phyloP scores from a whole-genome alignment of 1,140 invertebrate species.

The Fopius arisanus region DNA sequence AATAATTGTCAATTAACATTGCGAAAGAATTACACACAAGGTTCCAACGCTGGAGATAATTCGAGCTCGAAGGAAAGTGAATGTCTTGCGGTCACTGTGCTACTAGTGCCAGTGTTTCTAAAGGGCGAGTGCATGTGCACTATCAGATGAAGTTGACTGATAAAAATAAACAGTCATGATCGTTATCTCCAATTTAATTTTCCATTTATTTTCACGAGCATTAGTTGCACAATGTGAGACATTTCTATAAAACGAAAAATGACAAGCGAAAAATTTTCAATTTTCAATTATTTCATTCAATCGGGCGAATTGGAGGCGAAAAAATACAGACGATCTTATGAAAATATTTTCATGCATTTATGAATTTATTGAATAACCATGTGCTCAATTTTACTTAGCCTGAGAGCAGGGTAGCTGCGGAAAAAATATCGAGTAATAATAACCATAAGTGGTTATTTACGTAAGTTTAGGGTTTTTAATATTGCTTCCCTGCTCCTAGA shows the following conservation, averaged over 20 bases:
- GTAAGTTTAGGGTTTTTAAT: too few relatives aligned
- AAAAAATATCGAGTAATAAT: too few relatives aligned
- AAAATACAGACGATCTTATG: too few relatives aligned
- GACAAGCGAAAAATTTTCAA: not conserved
- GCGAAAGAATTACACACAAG: constrained; percentile 9
- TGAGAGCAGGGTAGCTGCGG: too few relatives aligned
- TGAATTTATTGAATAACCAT: too few relatives aligned
- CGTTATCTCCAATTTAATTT: not conserved
- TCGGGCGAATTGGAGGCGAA: too few relatives aligned
- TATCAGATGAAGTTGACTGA: constrained; percentile 11
- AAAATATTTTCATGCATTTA: too few relatives aligned
- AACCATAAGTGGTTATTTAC: too few relatives aligned
- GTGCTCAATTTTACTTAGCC: too few relatives aligned
- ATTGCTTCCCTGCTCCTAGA: too few relatives aligned
- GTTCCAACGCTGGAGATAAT: not conserved
- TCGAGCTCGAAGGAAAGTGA: constrained; percentile 1
- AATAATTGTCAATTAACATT: constrained; percentile 12
- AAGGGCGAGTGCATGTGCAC: not conserved
- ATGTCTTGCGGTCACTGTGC: constrained; percentile 17
- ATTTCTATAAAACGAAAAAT: not conserved
- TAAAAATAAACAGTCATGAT: not conserved
- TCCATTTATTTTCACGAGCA: not conserved
- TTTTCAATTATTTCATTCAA: not conserved
- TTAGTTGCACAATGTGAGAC: not conserved
- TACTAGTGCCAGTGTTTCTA: constrained; percentile 1